Conservation (phyloP, 64 coral and sea anemone species). For the Montipora foliosa region DNA sequence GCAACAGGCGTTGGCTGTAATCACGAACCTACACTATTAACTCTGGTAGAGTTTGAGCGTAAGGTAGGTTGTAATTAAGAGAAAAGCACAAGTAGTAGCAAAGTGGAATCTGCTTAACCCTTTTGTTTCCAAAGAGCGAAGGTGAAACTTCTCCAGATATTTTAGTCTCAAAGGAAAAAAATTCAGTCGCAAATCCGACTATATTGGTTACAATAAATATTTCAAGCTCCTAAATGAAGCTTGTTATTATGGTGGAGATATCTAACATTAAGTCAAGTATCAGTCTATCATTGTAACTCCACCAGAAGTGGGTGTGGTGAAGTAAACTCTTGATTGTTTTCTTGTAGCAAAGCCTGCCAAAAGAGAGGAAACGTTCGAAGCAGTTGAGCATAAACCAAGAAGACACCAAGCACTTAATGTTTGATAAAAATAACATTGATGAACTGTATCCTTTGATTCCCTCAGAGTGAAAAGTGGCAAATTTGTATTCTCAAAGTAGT, state of each 20-base stretch:
- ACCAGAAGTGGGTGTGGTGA: background rate
- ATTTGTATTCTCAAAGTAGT: no score
- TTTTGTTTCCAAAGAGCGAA: no score
- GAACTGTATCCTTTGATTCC: constrained; percentile 57
- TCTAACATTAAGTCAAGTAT: no score
- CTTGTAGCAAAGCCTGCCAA: constrained; percentile 10
- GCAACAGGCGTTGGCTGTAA: background rate
- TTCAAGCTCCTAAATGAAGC: no score
- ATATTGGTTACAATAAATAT: no score
- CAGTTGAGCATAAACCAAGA: constrained; percentile 50
- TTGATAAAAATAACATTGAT: constrained; percentile 57
- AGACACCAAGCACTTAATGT: constrained; percentile 38
- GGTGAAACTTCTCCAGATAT: no score
- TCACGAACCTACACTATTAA: constrained; percentile 54
- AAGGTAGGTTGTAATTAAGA: constrained; percentile 43
- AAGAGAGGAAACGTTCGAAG: constrained; percentile 33
- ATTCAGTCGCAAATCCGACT: no score
- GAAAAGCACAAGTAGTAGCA: background rate
- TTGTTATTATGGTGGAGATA: no score
- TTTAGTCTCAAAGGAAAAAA: no score
- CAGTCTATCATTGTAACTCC: no score
- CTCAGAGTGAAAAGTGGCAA: no score
- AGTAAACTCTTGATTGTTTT: background rate
- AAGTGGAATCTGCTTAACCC: no score
- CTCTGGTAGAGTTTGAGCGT: constrained; percentile 72